Evolutionary conservation across 1,140 invertebrate genomes (phyloP).

Genomic region (Trypoxylus dichotomus): DNA sequence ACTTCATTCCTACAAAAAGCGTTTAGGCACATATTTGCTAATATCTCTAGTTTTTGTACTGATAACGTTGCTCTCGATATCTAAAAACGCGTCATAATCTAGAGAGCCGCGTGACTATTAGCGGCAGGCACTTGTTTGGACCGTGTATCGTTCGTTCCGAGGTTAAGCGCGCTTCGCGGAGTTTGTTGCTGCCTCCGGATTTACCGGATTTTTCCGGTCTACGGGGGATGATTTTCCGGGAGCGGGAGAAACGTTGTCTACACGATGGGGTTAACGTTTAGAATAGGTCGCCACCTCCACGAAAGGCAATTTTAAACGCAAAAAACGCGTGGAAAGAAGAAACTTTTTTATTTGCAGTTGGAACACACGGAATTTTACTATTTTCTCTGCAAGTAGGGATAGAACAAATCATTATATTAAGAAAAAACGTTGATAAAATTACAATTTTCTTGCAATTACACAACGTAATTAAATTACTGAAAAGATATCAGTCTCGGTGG

Average conservation of each 20-base stretch:
- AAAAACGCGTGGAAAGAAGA: too few species aligned
- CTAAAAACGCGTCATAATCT: not conserved
- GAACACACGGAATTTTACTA: too few species aligned
- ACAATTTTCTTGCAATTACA: too few species aligned
- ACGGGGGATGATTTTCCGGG: not conserved
- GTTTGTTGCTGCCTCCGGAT: not conserved
- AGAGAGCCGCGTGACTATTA: not conserved
- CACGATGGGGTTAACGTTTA: not conserved
- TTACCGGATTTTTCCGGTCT: not conserved
- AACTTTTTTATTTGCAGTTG: too few species aligned
- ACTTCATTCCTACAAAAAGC: not conserved
- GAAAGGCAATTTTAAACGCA: too few species aligned
- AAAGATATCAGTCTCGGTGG: too few species aligned
- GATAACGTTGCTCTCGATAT: not conserved
- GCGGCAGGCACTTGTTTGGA: not conserved
- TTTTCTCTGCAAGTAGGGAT: too few species aligned
- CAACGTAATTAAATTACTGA: too few species aligned
- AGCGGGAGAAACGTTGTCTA: not conserved
- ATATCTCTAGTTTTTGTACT: not conserved
- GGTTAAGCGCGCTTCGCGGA: not conserved
- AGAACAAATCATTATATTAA: too few species aligned
- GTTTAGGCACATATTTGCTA: not conserved
- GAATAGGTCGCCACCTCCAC: too few species aligned
- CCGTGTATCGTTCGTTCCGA: not conserved
- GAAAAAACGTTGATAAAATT: too few species aligned